These are phyloP conservation scores for Cydia pomonella DNA, from an alignment of 1,140 invertebrate species.

Conservation along the genomic window DNA sequence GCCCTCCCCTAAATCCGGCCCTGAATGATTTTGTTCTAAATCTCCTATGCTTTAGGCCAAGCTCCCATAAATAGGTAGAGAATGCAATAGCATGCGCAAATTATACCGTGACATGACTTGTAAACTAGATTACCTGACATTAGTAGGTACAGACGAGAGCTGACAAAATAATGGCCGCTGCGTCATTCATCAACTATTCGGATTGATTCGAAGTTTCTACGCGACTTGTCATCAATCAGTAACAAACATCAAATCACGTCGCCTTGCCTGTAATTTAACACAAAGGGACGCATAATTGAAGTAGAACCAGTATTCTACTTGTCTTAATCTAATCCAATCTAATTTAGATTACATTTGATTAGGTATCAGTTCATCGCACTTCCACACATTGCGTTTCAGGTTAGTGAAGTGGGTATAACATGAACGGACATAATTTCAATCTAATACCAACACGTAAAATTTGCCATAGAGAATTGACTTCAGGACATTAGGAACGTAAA, in stretches of 20 bases:
- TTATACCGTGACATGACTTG: not conserved
- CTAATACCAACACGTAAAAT: no score
- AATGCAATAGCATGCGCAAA: not conserved
- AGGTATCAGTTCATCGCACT: not conserved
- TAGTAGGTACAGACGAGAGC: not conserved
- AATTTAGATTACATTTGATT: not conserved
- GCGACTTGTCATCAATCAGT: constrained; percentile 22
- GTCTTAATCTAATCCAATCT: not conserved
- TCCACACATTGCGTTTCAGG: not conserved
- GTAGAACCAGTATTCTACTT: not conserved
- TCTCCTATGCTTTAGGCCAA: not conserved
- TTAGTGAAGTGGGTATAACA: not conserved
- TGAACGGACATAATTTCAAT: not conserved
- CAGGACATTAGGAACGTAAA: no score
- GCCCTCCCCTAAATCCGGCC: no score
- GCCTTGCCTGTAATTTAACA: constrained; percentile 16
- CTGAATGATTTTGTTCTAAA: not conserved
- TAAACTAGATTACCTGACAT: constrained; percentile 1
- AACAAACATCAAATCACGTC: constrained; percentile 20
- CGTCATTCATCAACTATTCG: constrained; percentile 19
- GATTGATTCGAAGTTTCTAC: constrained; percentile 24
- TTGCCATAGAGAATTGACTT: no score
- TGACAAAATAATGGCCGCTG: constrained; percentile 18
- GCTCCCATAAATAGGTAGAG: not conserved
- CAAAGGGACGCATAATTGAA: constrained; percentile 1